Evolutionary conservation across 2,113 vertebrate species (phyloP).

Genomic region (Cynocephalus volans): DNA sequence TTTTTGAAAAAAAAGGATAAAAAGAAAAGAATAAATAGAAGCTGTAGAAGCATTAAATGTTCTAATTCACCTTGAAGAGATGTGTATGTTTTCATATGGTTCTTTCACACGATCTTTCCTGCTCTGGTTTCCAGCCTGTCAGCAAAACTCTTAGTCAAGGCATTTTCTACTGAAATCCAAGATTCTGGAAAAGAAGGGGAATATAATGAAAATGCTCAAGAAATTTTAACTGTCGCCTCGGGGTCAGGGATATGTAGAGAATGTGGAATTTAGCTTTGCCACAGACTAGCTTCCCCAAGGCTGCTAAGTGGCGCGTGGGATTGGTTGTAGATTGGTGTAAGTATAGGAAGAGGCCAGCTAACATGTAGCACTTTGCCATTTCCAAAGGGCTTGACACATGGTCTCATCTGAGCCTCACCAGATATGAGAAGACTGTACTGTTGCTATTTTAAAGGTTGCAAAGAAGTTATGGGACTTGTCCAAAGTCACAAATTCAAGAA

Average conservation of each 20-base stretch:
- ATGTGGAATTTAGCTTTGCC: neutral
- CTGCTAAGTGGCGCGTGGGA: neutral
- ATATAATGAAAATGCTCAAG: slow-evolving; percentile 29
- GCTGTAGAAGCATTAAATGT: neutral
- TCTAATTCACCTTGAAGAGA: slow-evolving; percentile 2
- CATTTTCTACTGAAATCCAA: slow-evolving; percentile 61
- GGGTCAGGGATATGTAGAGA: neutral
- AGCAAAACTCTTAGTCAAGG: slow-evolving; percentile 46
- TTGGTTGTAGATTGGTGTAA: neutral
- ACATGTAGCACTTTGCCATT: neutral
- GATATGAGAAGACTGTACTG: neutral
- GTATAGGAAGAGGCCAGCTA: neutral
- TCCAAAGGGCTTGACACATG: neutral
- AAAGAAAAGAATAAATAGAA: neutral
- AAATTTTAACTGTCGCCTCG: neutral
- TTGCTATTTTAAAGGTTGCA: neutral
- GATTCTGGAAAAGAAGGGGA: slow-evolving; percentile 28
- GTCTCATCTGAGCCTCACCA: neutral
- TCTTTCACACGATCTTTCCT: slow-evolving; percentile 8
- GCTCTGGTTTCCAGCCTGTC: slow-evolving; percentile 54
- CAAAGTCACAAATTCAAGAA: neutral
- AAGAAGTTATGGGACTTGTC: neutral
- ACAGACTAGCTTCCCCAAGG: neutral
- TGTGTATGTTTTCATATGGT: neutral
- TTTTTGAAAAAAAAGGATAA: neutral